Base-by-base conservation (phyloP, 2,888 invertebrate species). In the Xanthorhoe spadicearia region DNA sequence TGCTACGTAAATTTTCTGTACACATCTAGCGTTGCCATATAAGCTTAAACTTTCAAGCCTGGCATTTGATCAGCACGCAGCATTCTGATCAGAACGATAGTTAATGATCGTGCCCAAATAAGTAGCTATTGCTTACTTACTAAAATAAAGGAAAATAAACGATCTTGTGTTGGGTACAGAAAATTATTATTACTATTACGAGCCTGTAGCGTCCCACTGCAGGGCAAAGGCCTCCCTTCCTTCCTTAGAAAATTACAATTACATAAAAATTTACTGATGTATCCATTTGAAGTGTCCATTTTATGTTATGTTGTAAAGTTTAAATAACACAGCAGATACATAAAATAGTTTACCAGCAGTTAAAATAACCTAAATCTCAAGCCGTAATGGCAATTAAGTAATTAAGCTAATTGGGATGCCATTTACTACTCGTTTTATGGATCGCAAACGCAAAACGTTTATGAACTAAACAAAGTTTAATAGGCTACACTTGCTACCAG, bases 331-430 rank as follows among this genome's bases (percentile, higher is more conserved):
- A 13, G 50, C 50, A 19, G 17, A 51, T 17, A 23, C 18, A 54
- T 64, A 46, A 61, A 65, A 55, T 57, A 58, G 38, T 23, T 65
- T 50, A 63, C 17, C 53, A 49, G 38, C 18, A 15, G 38, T 66
- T 60, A 58, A 50, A 55, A 38, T 65, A 58, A 43, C 35, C 52
- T 51, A 57, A 3, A 60, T 62, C 23, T 61, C 32, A 48, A 35
- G 66, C 64, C 64, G 64, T 53, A 55, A 66, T 13, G 56, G 57
- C 63, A 59, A 70, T 68, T 70, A 67, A 66, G 65, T 48, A 61
- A 65, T 70, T 70, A 18, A 59, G 17, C 13, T 67, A 72, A 66
- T 58, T 70, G 55, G 58, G 51, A 61, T 67, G 68, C 57, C 63
- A 64, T 68, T 69, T 66, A 46, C 51, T 51, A 23, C 32, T 2